Evolutionary conservation across 2,113 vertebrate genomes (phyloP).

Genomic region (Mastomys natalensis): DNA sequence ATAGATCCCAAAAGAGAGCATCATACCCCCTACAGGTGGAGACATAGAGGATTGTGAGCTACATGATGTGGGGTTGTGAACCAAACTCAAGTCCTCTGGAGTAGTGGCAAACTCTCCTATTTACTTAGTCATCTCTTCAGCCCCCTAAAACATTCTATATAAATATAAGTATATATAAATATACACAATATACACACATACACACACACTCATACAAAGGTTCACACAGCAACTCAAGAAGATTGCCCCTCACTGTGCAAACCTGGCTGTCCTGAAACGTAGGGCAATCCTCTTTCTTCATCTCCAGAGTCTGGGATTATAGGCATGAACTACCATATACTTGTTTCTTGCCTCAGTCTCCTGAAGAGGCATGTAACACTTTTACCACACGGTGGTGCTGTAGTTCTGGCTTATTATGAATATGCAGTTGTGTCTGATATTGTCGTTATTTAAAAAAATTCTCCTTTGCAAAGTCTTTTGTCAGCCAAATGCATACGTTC

Average conservation of each 20-base stretch:
- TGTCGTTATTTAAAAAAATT: background rate
- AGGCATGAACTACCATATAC: background rate
- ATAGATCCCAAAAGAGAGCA: background rate
- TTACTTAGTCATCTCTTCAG: background rate
- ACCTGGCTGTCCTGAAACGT: background rate
- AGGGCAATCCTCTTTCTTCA: rapidly evolving
- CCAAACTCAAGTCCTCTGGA: background rate
- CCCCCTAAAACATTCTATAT: background rate
- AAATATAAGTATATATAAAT: background rate
- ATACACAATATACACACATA: background rate
- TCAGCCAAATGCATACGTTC: background rate
- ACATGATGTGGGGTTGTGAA: background rate
- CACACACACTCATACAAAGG: background rate
- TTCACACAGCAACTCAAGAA: background rate
- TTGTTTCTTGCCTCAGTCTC: background rate
- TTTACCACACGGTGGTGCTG: constrained; percentile 79
- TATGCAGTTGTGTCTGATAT: background rate
- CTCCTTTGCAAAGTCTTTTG: constrained; percentile 3
- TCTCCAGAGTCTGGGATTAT: background rate
- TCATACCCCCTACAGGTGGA: background rate
- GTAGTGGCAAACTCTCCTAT: background rate
- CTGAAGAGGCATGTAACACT: constrained; percentile 38
- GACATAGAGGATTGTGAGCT: background rate
- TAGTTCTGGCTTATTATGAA: constrained; percentile 43
- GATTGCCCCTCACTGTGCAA: background rate